Evolutionary conservation across 2,888 invertebrate species (phyloP).

Genomic region (Malthinus flaveolus): DNA sequence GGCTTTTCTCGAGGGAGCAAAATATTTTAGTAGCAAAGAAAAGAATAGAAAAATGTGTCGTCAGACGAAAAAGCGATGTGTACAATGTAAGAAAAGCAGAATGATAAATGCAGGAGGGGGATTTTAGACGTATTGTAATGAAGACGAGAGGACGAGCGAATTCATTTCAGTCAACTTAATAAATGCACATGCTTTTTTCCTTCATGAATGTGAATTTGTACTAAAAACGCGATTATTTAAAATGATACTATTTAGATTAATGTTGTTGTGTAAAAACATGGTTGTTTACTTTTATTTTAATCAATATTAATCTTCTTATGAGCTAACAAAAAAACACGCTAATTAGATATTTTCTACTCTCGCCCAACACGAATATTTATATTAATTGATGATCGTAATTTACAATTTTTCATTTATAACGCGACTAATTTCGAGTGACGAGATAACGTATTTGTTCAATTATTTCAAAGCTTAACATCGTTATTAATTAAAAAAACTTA

Average conservation of each 20-base stretch:
- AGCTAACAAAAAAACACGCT: too few species aligned
- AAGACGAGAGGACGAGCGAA: slow-evolving; percentile 43
- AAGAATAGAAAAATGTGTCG: slow-evolving; percentile 47
- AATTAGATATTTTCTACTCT: too few species aligned
- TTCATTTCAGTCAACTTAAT: slow-evolving; percentile 45
- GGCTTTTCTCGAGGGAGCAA: slow-evolving; percentile 39
- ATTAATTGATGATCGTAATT: too few species aligned
- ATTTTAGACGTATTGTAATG: slow-evolving; percentile 45
- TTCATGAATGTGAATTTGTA: slow-evolving; percentile 24
- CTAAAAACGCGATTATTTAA: slow-evolving; percentile 16
- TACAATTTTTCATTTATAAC: too few species aligned
- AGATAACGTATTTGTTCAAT: too few species aligned
- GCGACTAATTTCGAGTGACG: too few species aligned
- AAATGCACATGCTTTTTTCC: slow-evolving; percentile 42
- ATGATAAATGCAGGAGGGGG: slow-evolving; percentile 46
- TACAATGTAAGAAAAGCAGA: slow-evolving; percentile 45
- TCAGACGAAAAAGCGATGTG: slow-evolving; percentile 46
- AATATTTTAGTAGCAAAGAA: slow-evolving; percentile 43
- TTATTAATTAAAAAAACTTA: too few species aligned
- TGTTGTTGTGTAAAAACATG: slow-evolving; percentile 3
- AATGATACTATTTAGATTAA: slow-evolving; percentile 18
- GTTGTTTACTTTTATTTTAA: not conserved
- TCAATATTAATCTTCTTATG: too few species aligned
- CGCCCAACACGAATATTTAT: too few species aligned
- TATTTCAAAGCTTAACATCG: too few species aligned